Conservation (phyloP, 2,113 vertebrate species). For the Motacilla tschutschensis region DNA sequence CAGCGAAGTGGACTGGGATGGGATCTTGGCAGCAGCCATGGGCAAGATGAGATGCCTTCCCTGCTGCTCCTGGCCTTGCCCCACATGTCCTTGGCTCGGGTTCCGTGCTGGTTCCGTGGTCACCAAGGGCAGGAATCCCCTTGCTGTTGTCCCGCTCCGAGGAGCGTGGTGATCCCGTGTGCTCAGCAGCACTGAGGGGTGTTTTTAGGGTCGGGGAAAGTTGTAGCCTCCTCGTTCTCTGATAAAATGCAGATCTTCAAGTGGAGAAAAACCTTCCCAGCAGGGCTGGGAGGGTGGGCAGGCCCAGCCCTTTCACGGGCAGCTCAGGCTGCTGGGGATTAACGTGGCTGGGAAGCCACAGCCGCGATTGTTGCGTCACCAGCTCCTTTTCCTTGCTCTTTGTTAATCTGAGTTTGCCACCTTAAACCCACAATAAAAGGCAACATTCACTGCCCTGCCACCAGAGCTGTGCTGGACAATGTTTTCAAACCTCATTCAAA, state of each 20-base stretch:
- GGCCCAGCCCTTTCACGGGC: not conserved
- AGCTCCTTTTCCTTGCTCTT: not conserved
- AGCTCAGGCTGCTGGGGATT: not conserved
- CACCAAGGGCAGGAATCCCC: not conserved
- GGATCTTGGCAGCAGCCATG: not conserved
- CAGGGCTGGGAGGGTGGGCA: not conserved
- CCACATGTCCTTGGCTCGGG: not conserved
- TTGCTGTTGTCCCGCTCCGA: accelerated
- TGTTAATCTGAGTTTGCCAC: not conserved
- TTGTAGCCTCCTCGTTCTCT: not conserved
- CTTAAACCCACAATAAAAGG: not conserved
- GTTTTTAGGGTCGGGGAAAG: not conserved
- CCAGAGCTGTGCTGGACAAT: not conserved
- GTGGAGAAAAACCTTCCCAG: not conserved
- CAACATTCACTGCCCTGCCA: not conserved
- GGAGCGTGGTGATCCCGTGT: accelerated
- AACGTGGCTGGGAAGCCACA: not conserved
- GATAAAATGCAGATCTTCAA: not conserved
- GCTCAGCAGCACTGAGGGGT: not conserved
- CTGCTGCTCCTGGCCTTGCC: not conserved
- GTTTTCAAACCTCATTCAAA: not conserved
- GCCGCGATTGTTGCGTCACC: accelerated
- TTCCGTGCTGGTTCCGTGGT: accelerated
- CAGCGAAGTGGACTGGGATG: not conserved
- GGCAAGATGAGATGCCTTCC: not conserved